Conservation (phyloP, 2,113 vertebrate species). For the Python bivittatus region DNA sequence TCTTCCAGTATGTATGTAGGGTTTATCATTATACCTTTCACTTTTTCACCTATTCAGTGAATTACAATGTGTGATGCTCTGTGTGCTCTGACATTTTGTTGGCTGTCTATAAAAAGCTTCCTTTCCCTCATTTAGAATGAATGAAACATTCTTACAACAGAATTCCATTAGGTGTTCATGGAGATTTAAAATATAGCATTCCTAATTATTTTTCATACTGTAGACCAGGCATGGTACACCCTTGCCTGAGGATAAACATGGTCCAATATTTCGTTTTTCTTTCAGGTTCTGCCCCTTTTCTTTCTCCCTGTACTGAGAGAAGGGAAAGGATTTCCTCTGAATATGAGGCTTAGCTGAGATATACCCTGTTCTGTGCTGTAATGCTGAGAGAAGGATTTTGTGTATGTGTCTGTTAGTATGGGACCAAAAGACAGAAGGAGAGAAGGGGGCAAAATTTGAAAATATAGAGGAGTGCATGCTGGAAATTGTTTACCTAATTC, state of each 20-base stretch:
- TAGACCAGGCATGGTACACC: not conserved
- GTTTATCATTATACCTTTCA: constrained; percentile 62
- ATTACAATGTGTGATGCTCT: constrained; percentile 45
- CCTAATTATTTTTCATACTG: not conserved
- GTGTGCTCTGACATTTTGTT: constrained; percentile 37
- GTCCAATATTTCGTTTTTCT: not conserved
- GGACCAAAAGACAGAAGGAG: not conserved
- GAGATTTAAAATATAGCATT: constrained; percentile 2
- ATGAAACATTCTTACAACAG: not conserved
- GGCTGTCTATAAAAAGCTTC: constrained; percentile 27
- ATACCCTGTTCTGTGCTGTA: not conserved
- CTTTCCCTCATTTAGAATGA: constrained; percentile 22
- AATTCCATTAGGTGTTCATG: not conserved
- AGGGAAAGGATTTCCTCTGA: not conserved
- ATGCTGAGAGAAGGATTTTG: not conserved
- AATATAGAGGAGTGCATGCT: not conserved
- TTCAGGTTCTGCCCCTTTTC: not conserved
- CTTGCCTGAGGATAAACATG: not conserved
- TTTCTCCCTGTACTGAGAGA: not conserved
- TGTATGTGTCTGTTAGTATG: not conserved
- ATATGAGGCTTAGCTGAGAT: not conserved
- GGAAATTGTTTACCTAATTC: not conserved
- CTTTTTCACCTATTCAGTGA: constrained; percentile 50
- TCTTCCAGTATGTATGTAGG: constrained; percentile 52
- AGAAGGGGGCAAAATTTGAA: not conserved